Evolutionary conservation across 92 coral and sea anemone genomes (phyloP), one percentile per base, ranked within the genome.

Genomic region (Zoanthus solanderi): DNA sequence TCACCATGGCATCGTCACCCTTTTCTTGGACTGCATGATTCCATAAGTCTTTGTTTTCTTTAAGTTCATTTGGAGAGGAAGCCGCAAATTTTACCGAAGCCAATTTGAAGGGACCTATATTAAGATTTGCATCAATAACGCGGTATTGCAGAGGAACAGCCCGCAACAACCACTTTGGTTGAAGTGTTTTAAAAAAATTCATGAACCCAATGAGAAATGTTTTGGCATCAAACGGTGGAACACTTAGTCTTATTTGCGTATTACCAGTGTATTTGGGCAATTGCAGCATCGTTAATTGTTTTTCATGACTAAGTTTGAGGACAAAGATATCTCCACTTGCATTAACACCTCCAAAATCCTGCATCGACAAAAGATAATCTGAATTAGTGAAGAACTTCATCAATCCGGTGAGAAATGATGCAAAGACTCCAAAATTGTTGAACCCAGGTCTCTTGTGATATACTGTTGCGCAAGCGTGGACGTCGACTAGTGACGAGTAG

Each of bases 371-470:
- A 11, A 92, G 85, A 66, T 92, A 89, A 72, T 89, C 37, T 47
- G 48, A 47, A 10, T 86, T 72, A 30, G 83, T 89, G 58, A 73
- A 92, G 69, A 90, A 92, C 50, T 89, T 92, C 52, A 92, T 48
- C 45, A 92, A 83, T 28, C 94, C 89, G 11, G 67, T 74, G 13
- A 92, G 44, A 78, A 92, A 83, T 0, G 88, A 78, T 8, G 91
- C 86, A 16, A 92, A 34, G 56, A 63, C 4, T 48, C 90, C 84
- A 29, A 92, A 86, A 52, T 92, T 87, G 10, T 56, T 80, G 28
- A 81, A 83, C n/a, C 87, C 91, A 1, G 94, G 94, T 61, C 89
- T 76, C 75, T 88, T 83, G 79, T 92, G 94, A 48, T 86, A 92
- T 14, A 92, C 53, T 52, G 92, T 86, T 46, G 63, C 85, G 1